A percentile compares a stretch with the other conserved stretches of the same genome.
Evolutionary conservation across 2,888 invertebrate genomes (phyloP).

Genomic region (Clusia tigrina): DNA sequence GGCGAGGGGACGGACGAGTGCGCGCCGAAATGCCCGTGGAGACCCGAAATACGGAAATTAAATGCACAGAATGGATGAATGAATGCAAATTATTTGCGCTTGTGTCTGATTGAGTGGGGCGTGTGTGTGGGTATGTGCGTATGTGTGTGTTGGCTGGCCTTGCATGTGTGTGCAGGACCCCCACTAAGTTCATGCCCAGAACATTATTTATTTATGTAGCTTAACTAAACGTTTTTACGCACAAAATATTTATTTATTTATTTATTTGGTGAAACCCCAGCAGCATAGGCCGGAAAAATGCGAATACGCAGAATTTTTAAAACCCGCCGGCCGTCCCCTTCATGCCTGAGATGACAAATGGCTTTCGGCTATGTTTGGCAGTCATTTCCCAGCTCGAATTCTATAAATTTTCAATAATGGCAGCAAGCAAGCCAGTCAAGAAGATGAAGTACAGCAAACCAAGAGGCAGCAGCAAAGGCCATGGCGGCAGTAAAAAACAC

Average conservation of each 20-base stretch:
- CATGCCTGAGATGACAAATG: neutral
- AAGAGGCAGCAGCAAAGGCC: neutral
- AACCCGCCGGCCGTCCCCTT: neutral
- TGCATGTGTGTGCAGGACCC: neutral
- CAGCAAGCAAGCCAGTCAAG: conserved; percentile 10
- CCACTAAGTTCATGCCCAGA: neutral
- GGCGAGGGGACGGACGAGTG: neutral
- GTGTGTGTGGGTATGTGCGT: neutral
- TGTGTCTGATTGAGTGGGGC: too few species aligned
- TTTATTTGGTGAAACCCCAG: neutral
- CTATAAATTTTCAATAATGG: conserved; percentile 28
- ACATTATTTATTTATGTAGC: conserved; percentile 24
- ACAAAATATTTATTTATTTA: conserved; percentile 3
- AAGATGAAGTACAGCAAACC: neutral
- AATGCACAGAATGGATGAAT: neutral
- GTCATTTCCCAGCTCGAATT: conserved; percentile 25
- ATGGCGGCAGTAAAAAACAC: neutral
- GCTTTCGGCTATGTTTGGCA: conserved; percentile 25
- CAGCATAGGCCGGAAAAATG: neutral
- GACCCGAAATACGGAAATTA: conserved; percentile 5
- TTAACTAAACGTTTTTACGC: conserved; percentile 18
- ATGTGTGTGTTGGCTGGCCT: neutral
- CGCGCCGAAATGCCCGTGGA: neutral
- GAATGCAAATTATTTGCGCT: neutral
- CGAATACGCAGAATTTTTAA: neutral